phyloP scores from a whole-genome alignment of 2,888 invertebrate genomes.

The Psylliodes chrysocephalus region DNA sequence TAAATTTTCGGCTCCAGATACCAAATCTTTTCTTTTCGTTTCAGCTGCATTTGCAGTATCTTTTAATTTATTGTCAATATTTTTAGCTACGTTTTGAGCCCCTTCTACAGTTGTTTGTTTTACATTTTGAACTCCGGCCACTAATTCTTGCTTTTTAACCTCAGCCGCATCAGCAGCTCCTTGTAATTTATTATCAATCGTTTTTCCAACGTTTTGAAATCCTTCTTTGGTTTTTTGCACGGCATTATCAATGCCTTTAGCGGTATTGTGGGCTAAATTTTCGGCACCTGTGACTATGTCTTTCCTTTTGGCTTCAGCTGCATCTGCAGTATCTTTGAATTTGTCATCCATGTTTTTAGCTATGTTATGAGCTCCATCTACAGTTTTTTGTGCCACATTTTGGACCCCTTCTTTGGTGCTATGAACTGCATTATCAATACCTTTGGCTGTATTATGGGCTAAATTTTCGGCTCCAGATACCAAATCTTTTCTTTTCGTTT shows the following conservation, averaged over 20 bases:
- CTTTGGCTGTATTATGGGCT: not conserved
- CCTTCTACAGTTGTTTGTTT: constrained; percentile 60
- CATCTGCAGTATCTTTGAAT: constrained; percentile 56
- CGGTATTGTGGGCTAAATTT: constrained; percentile 42
- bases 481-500: constrained; percentile 28
- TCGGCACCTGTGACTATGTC: constrained; percentile 39
- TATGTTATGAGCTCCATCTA: constrained; percentile 17
- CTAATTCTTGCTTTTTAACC: constrained; percentile 38
- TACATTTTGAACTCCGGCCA: constrained; percentile 42
- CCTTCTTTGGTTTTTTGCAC: constrained; percentile 33
- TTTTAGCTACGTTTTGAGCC: constrained; percentile 30
- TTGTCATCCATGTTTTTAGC: constrained; percentile 68
- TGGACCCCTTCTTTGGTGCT: constrained; percentile 9
- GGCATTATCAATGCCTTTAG: constrained; percentile 37
- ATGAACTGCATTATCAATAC: constrained; percentile 25
- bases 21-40: constrained; percentile 33
- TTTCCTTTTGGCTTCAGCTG: constrained; percentile 40
- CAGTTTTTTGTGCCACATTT: not conserved
- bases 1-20: constrained; percentile 29
- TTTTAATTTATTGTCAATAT: constrained; percentile 42
- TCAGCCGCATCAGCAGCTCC: constrained; percentile 42
- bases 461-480: not conserved
- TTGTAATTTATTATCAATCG: constrained; percentile 69
- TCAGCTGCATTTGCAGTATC: constrained; percentile 44
- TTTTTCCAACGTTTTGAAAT: constrained; percentile 41